A percentile compares a stretch with the other conserved stretches of the same genome.
These are phyloP conservation scores for Leptinotarsa lineolata DNA, from an alignment of 1,140 invertebrate genomes.

Conservation along the genomic window DNA sequence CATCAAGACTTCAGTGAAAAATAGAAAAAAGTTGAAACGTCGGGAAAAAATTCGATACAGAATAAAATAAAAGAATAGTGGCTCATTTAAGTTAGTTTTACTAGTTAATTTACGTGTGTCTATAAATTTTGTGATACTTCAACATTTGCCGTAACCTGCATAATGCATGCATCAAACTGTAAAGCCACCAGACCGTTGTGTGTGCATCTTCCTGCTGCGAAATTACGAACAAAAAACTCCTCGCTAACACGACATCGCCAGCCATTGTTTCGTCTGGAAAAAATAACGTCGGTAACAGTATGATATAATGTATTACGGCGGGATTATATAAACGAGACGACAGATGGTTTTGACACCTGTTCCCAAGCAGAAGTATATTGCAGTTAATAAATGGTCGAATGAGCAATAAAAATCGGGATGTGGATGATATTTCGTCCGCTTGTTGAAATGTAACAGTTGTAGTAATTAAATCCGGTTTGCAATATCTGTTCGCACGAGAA, in stretches of 20 bases:
- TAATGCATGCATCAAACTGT: no score
- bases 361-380: neutral
- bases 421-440: neutral
- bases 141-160: no score
- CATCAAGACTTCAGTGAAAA: no score
- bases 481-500: no score
- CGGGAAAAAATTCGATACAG: no score
- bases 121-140: no score
- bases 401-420: neutral
- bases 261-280: constrained; percentile 3
- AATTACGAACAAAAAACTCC: neutral
- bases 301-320: neutral
- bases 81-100: no score
- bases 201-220: no score
- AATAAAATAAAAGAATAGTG: no score
- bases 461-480: neutral
- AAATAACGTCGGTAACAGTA: neutral
- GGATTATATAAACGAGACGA: neutral
- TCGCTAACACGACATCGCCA: neutral
- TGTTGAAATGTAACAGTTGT: neutral
- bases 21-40: no score
- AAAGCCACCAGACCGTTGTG: no score
- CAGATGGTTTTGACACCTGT: constrained; percentile 7
- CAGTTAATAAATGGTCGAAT: neutral
- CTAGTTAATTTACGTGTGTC: no score